phyloP scores from a whole-genome alignment of 2,888 invertebrate genomes.

The Drosophila nr. perissopoda region DNA sequence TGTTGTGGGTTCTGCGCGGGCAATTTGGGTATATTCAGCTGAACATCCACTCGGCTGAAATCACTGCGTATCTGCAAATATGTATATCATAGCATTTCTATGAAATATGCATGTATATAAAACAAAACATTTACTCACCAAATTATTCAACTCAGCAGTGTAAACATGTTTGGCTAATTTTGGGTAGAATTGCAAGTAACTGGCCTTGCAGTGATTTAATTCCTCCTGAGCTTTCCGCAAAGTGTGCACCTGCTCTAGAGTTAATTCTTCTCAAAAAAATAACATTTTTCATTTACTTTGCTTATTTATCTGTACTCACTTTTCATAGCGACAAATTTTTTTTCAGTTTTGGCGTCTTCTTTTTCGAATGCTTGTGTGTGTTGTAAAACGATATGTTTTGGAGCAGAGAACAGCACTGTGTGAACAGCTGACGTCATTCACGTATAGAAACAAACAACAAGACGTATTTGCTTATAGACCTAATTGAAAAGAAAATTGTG shows the following conservation, averaged over 20 bases:
- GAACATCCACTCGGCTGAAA: slow-evolving; percentile 63
- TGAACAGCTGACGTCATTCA: slow-evolving; percentile 18
- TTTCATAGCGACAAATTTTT: slow-evolving; percentile 38
- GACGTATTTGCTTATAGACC: neutral
- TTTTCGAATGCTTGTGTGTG: slow-evolving; percentile 42
- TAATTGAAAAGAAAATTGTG: neutral
- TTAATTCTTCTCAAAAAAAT: slow-evolving; percentile 64
- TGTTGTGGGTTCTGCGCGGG: slow-evolving; percentile 30
- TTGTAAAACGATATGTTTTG: slow-evolving; percentile 15
- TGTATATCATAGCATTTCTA: neutral
- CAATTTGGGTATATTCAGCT: slow-evolving; percentile 70
- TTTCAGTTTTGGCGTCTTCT: slow-evolving; percentile 42
- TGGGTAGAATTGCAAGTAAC: slow-evolving; percentile 60
- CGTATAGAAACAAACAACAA: neutral
- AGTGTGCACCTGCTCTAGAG: slow-evolving; percentile 71
- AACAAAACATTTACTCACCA: slow-evolving; percentile 55
- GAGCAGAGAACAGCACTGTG: slow-evolving; percentile 4
- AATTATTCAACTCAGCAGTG: slow-evolving; percentile 70
- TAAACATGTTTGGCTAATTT: slow-evolving; percentile 72
- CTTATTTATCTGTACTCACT: slow-evolving; percentile 36
- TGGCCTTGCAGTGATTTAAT: slow-evolving; percentile 52
- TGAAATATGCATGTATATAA: neutral
- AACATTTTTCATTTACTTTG: neutral
- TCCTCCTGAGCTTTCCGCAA: slow-evolving; percentile 72
- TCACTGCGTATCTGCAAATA: slow-evolving; percentile 66